A percentile compares a stretch with the other conserved stretches of the same genome.
Conservation (phyloP, 2,888 invertebrate genomes). For the Tetramorium bicarinatum region DNA sequence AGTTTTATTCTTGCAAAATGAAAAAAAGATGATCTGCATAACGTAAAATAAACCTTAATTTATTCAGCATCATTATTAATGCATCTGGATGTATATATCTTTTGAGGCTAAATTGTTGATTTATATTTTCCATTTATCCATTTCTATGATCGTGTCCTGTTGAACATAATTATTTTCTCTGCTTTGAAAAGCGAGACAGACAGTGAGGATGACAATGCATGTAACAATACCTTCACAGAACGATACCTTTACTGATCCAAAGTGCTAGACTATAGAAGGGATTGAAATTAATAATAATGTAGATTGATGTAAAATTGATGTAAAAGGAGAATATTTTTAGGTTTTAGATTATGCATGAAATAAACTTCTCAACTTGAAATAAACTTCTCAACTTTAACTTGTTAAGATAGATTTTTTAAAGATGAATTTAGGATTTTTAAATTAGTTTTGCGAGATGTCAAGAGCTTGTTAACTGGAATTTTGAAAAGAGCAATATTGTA, state of each 20-base stretch:
- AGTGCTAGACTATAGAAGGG: background rate
- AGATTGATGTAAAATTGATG: background rate
- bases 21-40: background rate
- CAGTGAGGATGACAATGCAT: background rate
- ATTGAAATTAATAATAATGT: slow-evolving; percentile 7
- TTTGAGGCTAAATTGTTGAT: background rate
- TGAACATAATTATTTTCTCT: background rate
- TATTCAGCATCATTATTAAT: background rate
- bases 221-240: background rate
- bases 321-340: background rate
- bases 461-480: slow-evolving; percentile 44
- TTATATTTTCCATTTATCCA: background rate
- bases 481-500: slow-evolving; percentile 35
- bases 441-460: slow-evolving; percentile 51
- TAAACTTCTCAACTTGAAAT: too few relatives aligned
- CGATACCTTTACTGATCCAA: background rate
- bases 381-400: slow-evolving; percentile 81
- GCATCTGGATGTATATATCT: background rate
- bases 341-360: slow-evolving; percentile 82
- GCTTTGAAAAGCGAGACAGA: background rate
- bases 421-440: background rate
- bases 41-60: background rate
- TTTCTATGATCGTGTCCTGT: background rate
- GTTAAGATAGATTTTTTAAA: slow-evolving; percentile 70
- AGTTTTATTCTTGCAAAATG: background rate